Base-by-base conservation (phyloP, 2,888 invertebrate species). In the Taenaris catops region DNA sequence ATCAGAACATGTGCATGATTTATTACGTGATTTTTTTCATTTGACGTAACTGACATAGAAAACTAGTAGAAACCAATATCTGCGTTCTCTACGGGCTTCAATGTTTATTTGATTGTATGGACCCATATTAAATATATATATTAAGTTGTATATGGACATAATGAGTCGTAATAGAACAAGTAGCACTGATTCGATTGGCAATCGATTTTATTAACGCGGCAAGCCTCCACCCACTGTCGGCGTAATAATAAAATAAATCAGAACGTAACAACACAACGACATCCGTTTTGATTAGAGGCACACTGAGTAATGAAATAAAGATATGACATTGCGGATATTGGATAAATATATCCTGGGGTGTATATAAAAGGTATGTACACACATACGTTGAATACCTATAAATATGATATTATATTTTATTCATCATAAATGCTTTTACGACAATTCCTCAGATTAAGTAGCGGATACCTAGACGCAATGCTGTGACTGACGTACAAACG, bases 211-310 rank as follows among this genome's bases (percentile, higher is more conserved):
- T 46, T 38, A 34, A 40, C 31, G 27, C 40, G 38, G 35, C 26
- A 51, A 54, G 53, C 46, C 57, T 52, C 64, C 73, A 60, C 75
- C 76, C 68, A 79, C 69, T 48, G 26, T 36, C 40, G 34, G 47
- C 45, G 31, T 50, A 12, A 31, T 24, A 32, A 32, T 41, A 27
- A 29, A 48, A 73, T 78, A 72, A 75, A 72, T 74, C 69, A n/a
- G n/a, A n/a, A n/a, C 69, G 58, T 62, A 65, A 69, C 68, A 48
- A 63, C 73, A 53, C 53, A 62, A 57, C 65, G 41, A 74, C 66
- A 83, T 83, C 81, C 81, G 81, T 78, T 79, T 80, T 68, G 62
- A 80, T 79, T 70, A 74, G 40, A 38, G 28, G 16, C 53, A 55
- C 56, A 57, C 52, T 58, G 48, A 44, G 44, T 37, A 38, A 43